Base-by-base conservation (phyloP, 2,113 vertebrate species). In the Leptosomus discolor region DNA sequence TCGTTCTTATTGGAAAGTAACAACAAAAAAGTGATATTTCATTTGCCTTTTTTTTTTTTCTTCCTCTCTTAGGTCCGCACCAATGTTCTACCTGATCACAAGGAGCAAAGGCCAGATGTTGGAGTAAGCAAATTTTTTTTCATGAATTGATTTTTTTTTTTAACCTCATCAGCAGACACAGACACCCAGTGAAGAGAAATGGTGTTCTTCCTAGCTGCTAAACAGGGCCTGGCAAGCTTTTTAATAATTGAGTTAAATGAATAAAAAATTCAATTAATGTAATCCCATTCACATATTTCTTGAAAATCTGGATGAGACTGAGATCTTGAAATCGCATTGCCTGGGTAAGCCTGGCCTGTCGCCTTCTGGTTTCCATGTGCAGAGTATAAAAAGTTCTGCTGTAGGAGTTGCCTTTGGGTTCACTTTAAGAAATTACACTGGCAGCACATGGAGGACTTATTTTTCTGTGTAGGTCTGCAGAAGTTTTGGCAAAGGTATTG, bases 81-180 rank as follows among this genome's bases (percentile, higher is more conserved):
- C 88, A 97, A 94, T 82, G 96, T 97, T 92, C 77, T 98, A 37
- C 94, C 96, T 88, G 98, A 98, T 83, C 95, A 94, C 58, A 98
- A 98, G 95, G 98, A 98, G 45, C 70, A 97, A 69, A 98, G 96
- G 68, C 81, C 98, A 80, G 98, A 98, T 96, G 92, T 63, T 93
- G 98, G 98, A 97, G 98, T 98, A 98, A 98, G 98, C 73, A 71
- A 51, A 34, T 75, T 82, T 36, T 73, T 83, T 69, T 57, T 37
- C 5, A 34, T 18, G 70, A 34, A n/a, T 37, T 4, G 3, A 0
- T 80, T 32, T 53, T 11, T 43, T 67, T 50, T 57, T 43, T 29
- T 63, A n/a, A 23, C 85, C 48, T 70, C 15, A n/a, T 70, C 70
- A 46, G 15, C 21, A 58, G 27, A 34, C n/a, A 61, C 2, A 21